Base-by-base conservation (phyloP, 35 echinoderm and acorn worm species). In the Anneissia japonica region DNA sequence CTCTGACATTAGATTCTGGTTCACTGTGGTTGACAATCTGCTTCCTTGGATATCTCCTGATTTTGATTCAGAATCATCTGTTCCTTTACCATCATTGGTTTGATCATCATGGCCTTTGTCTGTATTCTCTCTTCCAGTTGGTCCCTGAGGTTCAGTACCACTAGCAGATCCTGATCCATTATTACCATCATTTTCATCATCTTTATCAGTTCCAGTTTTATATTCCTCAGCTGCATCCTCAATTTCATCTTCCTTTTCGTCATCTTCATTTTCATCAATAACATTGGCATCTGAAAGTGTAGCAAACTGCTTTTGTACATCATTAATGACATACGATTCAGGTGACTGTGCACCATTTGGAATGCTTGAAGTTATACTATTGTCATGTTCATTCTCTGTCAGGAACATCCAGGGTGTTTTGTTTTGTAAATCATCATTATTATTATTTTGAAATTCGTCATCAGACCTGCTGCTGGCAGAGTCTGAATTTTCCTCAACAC, bases 181-280 rank as follows among this genome's bases (percentile, higher is more conserved):
- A 38, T 86, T 64, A 34, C 35, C 72, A 88, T 86, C 82, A 39
- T 86, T 75, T 11, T 51, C 77, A 75, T 82, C 32, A 34, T 74
- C 73, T 23, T 75, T 81, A 84, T 83, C 78, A 28, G 74, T 82
- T 38, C 55, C 72, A 30, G 12, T 35, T 28, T 30, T 33, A n/a
- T 73, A 23, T 19, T 35, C 30, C 34, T 36, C 83, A 73, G 21
- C 21, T 31, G 31, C 72, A 21, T 40, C 19, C 51, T 46, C 46
- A 43, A 46, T 37, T 77, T 37, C 30, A 56, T 46, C 72, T 16
- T 38, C 51, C 77, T 83, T 72, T 12, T 46, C 90, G 46, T 73
- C 86, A 36, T 43, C 74, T 46, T 46, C 31, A 9, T 72, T 76
- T 86, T 84, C 83, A 73, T 43, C 40, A 43, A 6, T 43, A 6